These are phyloP conservation scores for Gadopsis bispinosus DNA, from an alignment of 2,797 vertebrate genomes.

Conservation along the genomic window DNA sequence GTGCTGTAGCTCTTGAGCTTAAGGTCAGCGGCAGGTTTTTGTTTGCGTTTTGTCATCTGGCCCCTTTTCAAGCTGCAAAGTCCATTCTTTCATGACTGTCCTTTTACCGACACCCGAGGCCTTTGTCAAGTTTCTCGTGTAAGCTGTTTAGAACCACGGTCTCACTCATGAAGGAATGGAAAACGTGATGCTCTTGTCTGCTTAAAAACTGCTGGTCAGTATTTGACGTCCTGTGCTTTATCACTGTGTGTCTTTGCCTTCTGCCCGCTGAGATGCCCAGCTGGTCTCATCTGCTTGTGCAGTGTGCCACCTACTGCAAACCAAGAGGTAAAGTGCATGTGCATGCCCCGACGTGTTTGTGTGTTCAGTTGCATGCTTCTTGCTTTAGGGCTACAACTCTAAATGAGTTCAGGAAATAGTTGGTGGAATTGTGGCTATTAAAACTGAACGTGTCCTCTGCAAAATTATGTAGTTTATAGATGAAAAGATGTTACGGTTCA, in stretches of 20 bases:
- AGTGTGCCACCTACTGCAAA: conserved; percentile 80
- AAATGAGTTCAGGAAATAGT: conserved; percentile 42
- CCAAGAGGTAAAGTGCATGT: conserved; percentile 77
- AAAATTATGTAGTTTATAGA: neutral
- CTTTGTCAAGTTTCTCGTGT: conserved; percentile 11
- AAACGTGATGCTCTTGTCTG: conserved; percentile 64
- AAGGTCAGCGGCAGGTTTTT: conserved; percentile 35
- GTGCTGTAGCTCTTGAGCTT: conserved; percentile 39
- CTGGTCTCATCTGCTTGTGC: conserved; percentile 83
- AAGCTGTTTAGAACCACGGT: neutral
- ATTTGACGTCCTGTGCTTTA: conserved; percentile 77
- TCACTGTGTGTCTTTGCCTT: conserved; percentile 70
- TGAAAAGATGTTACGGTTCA: conserved; percentile 19
- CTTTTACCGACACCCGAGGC: neutral
- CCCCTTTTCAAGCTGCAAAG: conserved; percentile 57
- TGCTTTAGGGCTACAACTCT: conserved; percentile 49
- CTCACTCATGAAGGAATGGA: conserved; percentile 62
- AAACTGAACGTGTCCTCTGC: neutral
- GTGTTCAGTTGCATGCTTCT: conserved; percentile 60
- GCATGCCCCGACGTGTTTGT: conserved; percentile 54
- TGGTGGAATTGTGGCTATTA: conserved; percentile 1
- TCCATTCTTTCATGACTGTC: conserved; percentile 61
- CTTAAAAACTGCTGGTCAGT: conserved; percentile 75
- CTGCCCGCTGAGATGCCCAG: conserved; percentile 79
- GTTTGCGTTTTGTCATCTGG: conserved; percentile 53